Evolutionary conservation across 1,140 invertebrate genomes (phyloP).

Genomic region (Caenorhabditis briggsae): DNA sequence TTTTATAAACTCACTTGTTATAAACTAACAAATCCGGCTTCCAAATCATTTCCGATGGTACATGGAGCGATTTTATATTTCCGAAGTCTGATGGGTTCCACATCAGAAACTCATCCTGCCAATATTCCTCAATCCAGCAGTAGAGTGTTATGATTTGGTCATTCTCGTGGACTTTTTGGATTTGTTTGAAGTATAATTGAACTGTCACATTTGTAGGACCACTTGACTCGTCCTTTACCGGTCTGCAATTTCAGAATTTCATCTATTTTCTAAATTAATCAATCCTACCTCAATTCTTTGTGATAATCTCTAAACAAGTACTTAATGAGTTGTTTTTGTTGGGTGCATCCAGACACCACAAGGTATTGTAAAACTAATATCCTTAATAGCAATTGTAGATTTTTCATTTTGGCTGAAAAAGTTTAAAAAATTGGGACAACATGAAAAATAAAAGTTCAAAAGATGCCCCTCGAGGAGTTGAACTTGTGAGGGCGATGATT

Average conservation of each 20-base stretch:
- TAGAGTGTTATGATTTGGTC: conserved; percentile 77
- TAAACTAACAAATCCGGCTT: conserved; percentile 73
- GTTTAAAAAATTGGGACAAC: background rate
- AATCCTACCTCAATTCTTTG: conserved; percentile 64
- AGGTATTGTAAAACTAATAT: background rate
- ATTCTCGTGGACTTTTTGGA: conserved; percentile 76
- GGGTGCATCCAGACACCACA: background rate
- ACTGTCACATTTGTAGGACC: conserved; percentile 76
- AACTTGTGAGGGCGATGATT: too few species aligned
- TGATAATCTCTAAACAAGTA: conserved; percentile 69
- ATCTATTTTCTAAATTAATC: too few species aligned
- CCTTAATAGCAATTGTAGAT: background rate
- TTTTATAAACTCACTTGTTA: conserved; percentile 70
- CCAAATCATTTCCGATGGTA: conserved; percentile 71
- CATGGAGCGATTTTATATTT: conserved; percentile 68
- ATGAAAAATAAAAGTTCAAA: background rate
- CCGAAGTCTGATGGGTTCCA: conserved; percentile 71
- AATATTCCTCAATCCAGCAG: conserved; percentile 74
- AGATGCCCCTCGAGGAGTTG: too few species aligned
- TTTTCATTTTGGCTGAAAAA: background rate
- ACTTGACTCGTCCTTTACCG: conserved; percentile 63
- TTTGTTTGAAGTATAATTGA: conserved; percentile 76
- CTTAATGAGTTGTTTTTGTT: conserved; percentile 65
- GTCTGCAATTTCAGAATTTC: conserved; percentile 45
- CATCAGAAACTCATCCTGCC: conserved; percentile 66